phyloP scores from a whole-genome alignment of 2,888 invertebrate genomes.

The Drosophila multiciliata region DNA sequence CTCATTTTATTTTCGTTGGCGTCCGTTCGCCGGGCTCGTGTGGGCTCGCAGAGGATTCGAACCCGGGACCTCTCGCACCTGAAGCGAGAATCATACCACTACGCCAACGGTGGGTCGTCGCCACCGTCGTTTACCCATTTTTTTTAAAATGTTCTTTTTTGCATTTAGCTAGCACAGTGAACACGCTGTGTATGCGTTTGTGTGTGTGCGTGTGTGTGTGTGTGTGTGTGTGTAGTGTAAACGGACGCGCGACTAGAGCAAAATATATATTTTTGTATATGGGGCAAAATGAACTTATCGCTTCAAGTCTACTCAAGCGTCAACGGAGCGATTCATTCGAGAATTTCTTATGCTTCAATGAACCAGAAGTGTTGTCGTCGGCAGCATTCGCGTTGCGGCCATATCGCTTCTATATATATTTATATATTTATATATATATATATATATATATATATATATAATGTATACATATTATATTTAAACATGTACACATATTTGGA shows the following conservation, averaged over 20 bases:
- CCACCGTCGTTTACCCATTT: not conserved
- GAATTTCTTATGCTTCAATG: constrained; percentile 79
- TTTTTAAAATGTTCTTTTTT: not conserved
- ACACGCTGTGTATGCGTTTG: not conserved
- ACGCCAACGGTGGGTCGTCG: no score
- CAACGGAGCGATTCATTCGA: constrained; percentile 79
- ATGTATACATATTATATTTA: constrained; percentile 25
- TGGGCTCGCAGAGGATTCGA: no score
- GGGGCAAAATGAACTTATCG: constrained; percentile 77
- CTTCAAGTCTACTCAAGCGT: constrained; percentile 80
- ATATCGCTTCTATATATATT: constrained; percentile 31
- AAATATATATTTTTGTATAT: constrained; percentile 75
- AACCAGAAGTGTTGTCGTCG: constrained; percentile 77
- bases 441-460: constrained; percentile 19
- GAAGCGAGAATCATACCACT: no score
- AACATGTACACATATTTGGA: constrained; percentile 2
- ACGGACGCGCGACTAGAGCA: constrained; percentile 63
- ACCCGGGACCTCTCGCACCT: no score
- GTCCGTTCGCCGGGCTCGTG: no score
- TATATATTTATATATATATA: constrained; percentile 26
- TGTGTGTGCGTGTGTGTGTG: not conserved
- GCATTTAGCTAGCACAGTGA: not conserved
- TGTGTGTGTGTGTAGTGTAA: constrained; percentile 2
- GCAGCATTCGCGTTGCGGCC: constrained; percentile 45
- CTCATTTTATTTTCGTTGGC: no score